phyloP scores from a whole-genome alignment of 2,113 vertebrate species.

The Centrocercus urophasianus region DNA sequence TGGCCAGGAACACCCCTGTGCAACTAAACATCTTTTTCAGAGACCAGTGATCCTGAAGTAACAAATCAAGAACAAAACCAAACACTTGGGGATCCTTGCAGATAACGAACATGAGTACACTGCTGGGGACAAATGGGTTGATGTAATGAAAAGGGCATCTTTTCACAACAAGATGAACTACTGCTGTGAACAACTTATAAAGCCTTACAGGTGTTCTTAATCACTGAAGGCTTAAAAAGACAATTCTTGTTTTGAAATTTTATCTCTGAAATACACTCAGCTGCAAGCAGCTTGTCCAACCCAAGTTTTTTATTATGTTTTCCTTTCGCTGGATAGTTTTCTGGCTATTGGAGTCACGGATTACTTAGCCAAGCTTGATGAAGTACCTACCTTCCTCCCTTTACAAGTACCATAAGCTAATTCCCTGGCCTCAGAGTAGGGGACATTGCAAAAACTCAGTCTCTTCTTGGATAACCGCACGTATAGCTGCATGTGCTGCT shows the following conservation, averaged over 20 bases:
- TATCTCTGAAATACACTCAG: neutral
- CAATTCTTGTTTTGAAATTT: neutral
- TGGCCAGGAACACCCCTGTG: neutral
- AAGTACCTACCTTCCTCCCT: neutral
- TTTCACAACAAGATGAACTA: neutral
- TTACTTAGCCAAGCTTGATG: neutral
- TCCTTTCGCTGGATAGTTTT: neutral
- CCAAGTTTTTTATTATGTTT: neutral
- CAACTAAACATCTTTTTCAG: neutral
- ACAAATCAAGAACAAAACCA: neutral
- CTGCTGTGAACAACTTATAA: neutral
- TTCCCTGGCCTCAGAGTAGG: neutral
- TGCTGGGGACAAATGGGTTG: neutral
- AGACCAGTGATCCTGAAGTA: neutral
- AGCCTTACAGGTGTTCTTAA: neutral
- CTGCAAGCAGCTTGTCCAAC: neutral
- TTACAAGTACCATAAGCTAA: neutral
- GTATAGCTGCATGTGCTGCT: neutral
- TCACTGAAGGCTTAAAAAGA: neutral
- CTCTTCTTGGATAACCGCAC: accelerated
- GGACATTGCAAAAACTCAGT: neutral
- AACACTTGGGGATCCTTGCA: neutral
- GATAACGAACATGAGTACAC: neutral
- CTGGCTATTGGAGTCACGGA: neutral
- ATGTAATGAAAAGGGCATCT: neutral